Evolutionary conservation across 2,797 vertebrate species (phyloP), one percentile per base, ranked within the genome.

Genomic region (Schizopygopsis pylzovi): DNA sequence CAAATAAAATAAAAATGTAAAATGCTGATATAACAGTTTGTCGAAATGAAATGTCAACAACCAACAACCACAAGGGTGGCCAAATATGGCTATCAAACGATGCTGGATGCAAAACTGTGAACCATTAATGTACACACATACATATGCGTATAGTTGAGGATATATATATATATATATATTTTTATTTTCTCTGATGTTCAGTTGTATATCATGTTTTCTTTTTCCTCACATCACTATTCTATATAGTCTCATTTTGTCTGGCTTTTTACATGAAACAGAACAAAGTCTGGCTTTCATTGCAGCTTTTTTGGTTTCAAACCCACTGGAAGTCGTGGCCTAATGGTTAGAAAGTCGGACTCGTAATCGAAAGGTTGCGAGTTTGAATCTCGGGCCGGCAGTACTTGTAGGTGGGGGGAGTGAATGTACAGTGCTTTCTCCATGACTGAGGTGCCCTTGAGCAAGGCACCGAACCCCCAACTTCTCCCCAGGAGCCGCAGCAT

Each of bases 11-110:
- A 65, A 45, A 67, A 81, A 37, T 52, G 5, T 52, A 43, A 78
- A 84, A 84, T 84, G 63, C 83, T 79, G 75, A 79, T 70, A 63
- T 79, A 79, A 78, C 59, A 20, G 28, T 85, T 85, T 88, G 70
- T 59, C 9, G 4, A 12, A 77, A 79, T 85, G 18, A 70, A 52
- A 81, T 52, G 28, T 41, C 56, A 85, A 88, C 65, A 67, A 15
- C 45, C 12, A 28, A 16, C 12, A 45, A 43, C 41, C 10, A 75
- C 43, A 76, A 11, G 49, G 54, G 65, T 52, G 71, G 56, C 28
- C 43, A 47, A 41, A 76, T 45, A 12, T 12, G 37, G 49, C 18
- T 7, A 13, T 63, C 10, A 75, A 28, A 65, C 2, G 4, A 63
- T n/a, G 1, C 43, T 11, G 12, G 0, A 33, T 45, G 56, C 18